Base-by-base conservation (phyloP, 2,113 vertebrate genomes). In the Labeo rohita region DNA sequence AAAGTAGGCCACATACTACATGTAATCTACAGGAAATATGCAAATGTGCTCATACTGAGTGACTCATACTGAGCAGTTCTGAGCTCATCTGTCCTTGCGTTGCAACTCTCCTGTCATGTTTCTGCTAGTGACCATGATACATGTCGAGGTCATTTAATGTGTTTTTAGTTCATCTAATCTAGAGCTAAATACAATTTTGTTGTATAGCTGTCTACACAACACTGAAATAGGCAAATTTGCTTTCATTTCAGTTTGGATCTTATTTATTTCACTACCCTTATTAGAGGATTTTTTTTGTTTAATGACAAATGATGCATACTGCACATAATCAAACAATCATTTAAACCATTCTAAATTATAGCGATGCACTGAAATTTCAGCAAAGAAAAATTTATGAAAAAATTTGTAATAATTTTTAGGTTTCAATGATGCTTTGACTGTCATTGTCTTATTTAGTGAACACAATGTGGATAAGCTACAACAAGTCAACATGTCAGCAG, bases 41-140 rank as follows among this genome's bases (percentile, higher is more conserved):
- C 79, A 81, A 81, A 81, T 66, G n/a, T 49, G n/a, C 59, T 65
- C n/a, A n/a, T n/a, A n/a, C 11, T 10, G 21, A 80, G 36, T 80
- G 77, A 43, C 34, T 61, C 49, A 78, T 56, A 18, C 45, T 28
- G 47, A 76, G n/a, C 73, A 52, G 36, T 72, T 72, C 43, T 74
- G n/a, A 75, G 45, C 45, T 75, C 49, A 77, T 52, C 28, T 36
- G 23, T 54, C 75, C 75, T 77, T 77, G 68, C 75, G 54, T 77
- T 77, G 68, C 75, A 77, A 21, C 72, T 7, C n/a, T 74, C n/a
- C 72, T 52, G 49, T 49, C 45, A 77, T 8, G 28, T 50, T 54
- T 54, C 75, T 18, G 23, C 45, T 13, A 28, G 45, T 28, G 72
- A 74, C n/a, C n/a, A 75, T 28, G 11, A 49, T 45, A 10, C 39